Percentiles rank a stretch among this genome's conserved stretches.
Conservation (phyloP, 2,797 vertebrate species). For the Enteromius trimaculatus region DNA sequence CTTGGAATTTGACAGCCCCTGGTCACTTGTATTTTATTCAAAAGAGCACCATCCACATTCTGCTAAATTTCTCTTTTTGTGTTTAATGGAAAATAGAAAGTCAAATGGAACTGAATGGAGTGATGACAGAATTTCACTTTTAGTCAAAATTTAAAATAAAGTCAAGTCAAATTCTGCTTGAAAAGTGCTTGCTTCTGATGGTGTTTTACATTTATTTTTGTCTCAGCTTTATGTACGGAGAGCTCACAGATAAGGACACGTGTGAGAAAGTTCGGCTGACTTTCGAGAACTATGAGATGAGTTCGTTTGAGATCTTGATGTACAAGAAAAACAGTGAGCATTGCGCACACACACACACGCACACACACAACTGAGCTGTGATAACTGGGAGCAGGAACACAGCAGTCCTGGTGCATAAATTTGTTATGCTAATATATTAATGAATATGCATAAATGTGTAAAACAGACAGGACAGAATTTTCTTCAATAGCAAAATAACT, state of each 20-base stretch:
- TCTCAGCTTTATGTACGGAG: slow-evolving; percentile 97
- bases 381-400: slow-evolving; percentile 16
- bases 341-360: not conserved
- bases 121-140: not conserved
- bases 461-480: slow-evolving; percentile 63
- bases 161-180: not conserved
- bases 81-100: not conserved
- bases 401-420: slow-evolving; percentile 17
- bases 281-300: slow-evolving; percentile 99
- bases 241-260: slow-evolving; percentile 98
- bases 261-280: slow-evolving; percentile 96
- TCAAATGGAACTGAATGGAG: not conserved
- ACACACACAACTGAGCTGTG: not conserved
- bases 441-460: slow-evolving; percentile 58
- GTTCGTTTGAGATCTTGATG: slow-evolving; percentile 99
- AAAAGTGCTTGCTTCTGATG: slow-evolving; percentile 11
- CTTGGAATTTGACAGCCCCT: not conserved
- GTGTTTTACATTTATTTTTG: slow-evolving; percentile 7
- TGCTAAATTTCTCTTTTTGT: not conserved
- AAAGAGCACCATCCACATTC: not conserved
- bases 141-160: not conserved
- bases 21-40: not conserved
- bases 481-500: slow-evolving; percentile 50
- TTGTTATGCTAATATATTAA: slow-evolving; percentile 75
- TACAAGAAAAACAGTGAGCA: slow-evolving; percentile 99